Evolutionary conservation across 2,888 invertebrate species (phyloP), one percentile per base, ranked within the genome.

Genomic region (Melanargia galathea): DNA sequence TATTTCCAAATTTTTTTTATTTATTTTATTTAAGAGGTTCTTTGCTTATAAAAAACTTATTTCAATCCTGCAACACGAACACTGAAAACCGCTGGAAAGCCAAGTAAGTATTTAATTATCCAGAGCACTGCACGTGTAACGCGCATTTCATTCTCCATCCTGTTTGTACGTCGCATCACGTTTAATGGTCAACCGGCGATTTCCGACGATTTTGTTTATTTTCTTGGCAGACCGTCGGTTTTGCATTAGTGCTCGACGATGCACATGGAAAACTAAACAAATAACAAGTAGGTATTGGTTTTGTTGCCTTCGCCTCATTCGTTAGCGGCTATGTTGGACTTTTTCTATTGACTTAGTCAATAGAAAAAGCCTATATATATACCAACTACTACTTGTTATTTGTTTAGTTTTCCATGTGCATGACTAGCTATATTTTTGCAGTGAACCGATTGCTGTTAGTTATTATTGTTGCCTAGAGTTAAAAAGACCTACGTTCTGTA

Each of bases 121-220:
- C 18, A 52, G 33, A 0, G 26, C 16, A 6, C 11, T 11, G 51
- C 13, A 26, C 20, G 33, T 18, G 49, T 26, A 59, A 18, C 56
- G 51, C 58, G 49, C 59, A 65, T 65, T 65, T 18, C 20, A 59
- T 16, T 45, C 45, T 60, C 46, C 63, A 60, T 56, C 57, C 51
- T 35, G 57, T 43, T 3, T 43, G 30, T 38, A 57, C 56, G 51
- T 58, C 49, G 56, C 51, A 43, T 51, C n/a, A n/a, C n/a, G n/a
- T 30, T 6, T 65, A 60, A 60, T 63, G 52, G 52, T 57, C 45
- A 20, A 13, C 40, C 38, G 56, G 52, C 56, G 52, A 55, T n/a
- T n/a, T 45, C 38, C 55, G 51, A 26, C 46, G 49, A 65, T 52
- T 65, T 65, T 65, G 63, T 65, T 65, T 65, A 63, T 65, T 65